Conservation (phyloP, 2,113 vertebrate genomes). For the Ariopsis seemanni region DNA sequence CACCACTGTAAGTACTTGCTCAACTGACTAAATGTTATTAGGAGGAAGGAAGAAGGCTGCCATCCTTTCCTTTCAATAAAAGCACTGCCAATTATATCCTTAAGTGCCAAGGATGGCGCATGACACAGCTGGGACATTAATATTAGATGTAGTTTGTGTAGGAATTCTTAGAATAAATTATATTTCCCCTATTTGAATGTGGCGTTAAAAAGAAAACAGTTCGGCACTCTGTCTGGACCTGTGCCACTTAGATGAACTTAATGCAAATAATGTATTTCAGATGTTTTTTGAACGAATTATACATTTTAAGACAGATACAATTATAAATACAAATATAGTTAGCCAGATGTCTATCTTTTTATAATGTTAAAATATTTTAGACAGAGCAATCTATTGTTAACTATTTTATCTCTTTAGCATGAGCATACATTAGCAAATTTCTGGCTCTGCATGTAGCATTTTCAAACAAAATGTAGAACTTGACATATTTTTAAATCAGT, state of each 20-base stretch:
- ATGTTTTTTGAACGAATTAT: background rate
- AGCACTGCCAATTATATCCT: constrained; percentile 19
- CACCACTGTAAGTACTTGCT: background rate
- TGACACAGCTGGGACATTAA: constrained; percentile 26
- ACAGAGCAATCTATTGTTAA: background rate
- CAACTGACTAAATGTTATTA: background rate
- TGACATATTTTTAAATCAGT: constrained; percentile 23
- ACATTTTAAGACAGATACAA: background rate
- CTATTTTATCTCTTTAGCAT: constrained; percentile 26
- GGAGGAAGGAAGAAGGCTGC: background rate
- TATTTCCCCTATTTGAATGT: background rate
- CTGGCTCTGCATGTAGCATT: constrained; percentile 42
- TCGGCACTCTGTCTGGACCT: background rate
- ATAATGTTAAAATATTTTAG: constrained; percentile 15
- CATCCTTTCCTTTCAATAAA: background rate
- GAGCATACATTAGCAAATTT: background rate
- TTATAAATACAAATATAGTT: background rate
- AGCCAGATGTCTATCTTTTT: background rate
- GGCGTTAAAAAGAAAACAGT: background rate
- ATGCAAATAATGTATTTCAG: background rate
- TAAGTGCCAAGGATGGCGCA: background rate
- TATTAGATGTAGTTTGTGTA: constrained; percentile 17
- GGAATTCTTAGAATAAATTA: background rate
- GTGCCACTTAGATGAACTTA: background rate
- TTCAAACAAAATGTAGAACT: constrained; percentile 20